These are phyloP conservation scores for Leptura quadrifasciata DNA, from an alignment of 2,888 invertebrate species.

Conservation along the genomic window DNA sequence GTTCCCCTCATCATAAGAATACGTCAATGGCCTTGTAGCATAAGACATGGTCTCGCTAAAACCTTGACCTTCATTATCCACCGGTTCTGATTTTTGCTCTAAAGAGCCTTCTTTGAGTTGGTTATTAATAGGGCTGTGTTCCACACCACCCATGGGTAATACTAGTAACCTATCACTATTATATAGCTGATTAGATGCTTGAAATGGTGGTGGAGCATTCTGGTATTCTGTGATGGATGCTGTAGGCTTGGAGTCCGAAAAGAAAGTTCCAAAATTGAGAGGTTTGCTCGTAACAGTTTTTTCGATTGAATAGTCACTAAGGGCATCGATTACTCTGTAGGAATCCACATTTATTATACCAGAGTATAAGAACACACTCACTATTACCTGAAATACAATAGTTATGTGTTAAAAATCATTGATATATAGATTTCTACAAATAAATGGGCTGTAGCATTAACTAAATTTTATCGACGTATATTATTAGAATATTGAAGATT, in stretches of 20 bases:
- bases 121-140: conserved; percentile 24
- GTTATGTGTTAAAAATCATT: neutral
- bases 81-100: neutral
- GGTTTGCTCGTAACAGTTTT: conserved; percentile 41
- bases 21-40: neutral
- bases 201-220: conserved; percentile 32
- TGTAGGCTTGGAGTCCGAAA: neutral
- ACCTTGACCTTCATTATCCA: conserved; percentile 21
- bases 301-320: conserved; percentile 2
- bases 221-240: neutral
- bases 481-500: too few species aligned
- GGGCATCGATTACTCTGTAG: conserved; percentile 17
- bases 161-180: neutral
- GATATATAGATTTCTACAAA: too few species aligned
- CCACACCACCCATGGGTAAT: neutral
- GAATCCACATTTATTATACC: neutral
- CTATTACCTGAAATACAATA: conserved; percentile 22
- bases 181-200: conserved; percentile 47
- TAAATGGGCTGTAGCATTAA: too few species aligned
- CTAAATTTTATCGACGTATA: too few species aligned
- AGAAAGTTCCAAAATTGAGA: conserved; percentile 17
- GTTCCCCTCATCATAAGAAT: neutral
- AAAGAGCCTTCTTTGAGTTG: conserved; percentile 7
- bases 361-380: neutral
- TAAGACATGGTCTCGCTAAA: conserved; percentile 8